A percentile compares a stretch with the other conserved stretches of the same genome.
These are phyloP conservation scores for Paguma larvata DNA, from an alignment of 2,797 vertebrate genomes.

Conservation along the genomic window DNA sequence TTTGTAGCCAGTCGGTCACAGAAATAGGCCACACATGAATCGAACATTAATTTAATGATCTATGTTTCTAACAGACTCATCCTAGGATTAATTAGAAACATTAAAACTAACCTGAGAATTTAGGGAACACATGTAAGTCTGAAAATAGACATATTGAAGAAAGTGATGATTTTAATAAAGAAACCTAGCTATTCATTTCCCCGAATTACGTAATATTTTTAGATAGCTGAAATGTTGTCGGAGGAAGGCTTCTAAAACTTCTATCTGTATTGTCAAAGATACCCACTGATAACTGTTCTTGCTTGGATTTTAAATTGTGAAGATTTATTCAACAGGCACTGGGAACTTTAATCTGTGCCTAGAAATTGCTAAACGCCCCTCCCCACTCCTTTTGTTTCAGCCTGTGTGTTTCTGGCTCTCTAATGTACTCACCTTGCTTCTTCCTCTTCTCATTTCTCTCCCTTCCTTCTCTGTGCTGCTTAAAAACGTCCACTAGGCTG, in stretches of 20 bases:
- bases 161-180: neutral
- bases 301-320: neutral
- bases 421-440: neutral
- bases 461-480: constrained; percentile 16
- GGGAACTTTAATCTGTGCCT: neutral
- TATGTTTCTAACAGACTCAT: neutral
- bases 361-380: neutral
- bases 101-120: constrained; percentile 52
- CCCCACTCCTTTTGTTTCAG: neutral
- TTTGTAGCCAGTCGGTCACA: neutral
- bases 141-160: neutral
- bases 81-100: neutral
- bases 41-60: neutral
- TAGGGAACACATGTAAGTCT: neutral
- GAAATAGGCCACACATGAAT: neutral
- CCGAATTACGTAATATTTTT: neutral
- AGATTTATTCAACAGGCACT: neutral
- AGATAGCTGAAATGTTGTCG: neutral
- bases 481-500: constrained; percentile 64
- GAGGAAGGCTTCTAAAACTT: neutral
- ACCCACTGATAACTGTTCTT: neutral
- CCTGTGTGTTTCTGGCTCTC: neutral
- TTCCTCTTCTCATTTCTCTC: neutral
- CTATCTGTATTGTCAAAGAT: neutral
- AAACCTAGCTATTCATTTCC: constrained; percentile 40